Base-by-base conservation (phyloP, 2,797 vertebrate species). In the Sebastes steindachneri region DNA sequence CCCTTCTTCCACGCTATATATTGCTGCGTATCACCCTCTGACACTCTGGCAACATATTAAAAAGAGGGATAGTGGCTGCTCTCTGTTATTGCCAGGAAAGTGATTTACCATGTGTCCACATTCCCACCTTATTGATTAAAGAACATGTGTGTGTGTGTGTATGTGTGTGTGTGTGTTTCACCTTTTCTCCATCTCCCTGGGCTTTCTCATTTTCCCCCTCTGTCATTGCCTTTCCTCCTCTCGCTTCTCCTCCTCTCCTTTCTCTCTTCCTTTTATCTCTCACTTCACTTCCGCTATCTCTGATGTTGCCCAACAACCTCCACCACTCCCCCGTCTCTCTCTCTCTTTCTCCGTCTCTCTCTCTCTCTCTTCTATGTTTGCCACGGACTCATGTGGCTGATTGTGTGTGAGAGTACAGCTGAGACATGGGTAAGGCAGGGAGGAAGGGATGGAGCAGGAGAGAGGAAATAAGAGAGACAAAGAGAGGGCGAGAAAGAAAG, bases 101-200 rank as follows among this genome's bases (percentile, higher is more conserved):
- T 92, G 91, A 95, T 94, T 93, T 93, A 93, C 85, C 88, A 83
- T 70, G 73, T 84, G 86, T 82, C 90, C 86, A 83, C 89, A 91
- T 88, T 91, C 86, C 86, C 85, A 82, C 88, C 87, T 55, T 94
- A 92, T 92, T 94, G 92, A 94, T 94, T 93, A 93, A 92, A 91
- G 80, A 86, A 91, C 66, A 48, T 76, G 80, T 73, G 60, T 81
- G 55, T 82, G 35, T 77, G 68, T 76, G 77, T 73, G 64, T 82
- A 51, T 82, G 35, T 82, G 75, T 76, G 79, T 83, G 41, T 83
- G 63, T 71, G 75, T 76, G 79, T 83, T 70, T 77, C 84, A 88
- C 79, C 79, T 84, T 85, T 84, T 83, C 66, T 67, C 80, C 73
- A 75, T 91, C 85, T 89, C 75, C 28, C 71, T 60, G 28, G 64